phyloP scores from a whole-genome alignment of 2,797 vertebrate genomes.

The Lutjanus argentimaculatus region DNA sequence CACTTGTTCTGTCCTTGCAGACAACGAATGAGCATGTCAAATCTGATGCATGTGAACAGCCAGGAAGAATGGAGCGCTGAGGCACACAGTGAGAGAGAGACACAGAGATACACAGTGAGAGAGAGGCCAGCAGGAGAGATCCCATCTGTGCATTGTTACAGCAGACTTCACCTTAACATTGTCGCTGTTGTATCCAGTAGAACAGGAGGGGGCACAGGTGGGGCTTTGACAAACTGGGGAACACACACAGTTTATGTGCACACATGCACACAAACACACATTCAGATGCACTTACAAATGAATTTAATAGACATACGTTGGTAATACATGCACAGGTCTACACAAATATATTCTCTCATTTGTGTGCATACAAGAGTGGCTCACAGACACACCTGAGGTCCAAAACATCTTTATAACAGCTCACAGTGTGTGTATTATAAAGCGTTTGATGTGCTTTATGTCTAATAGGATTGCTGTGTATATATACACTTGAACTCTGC shows the following conservation, averaged over 20 bases:
- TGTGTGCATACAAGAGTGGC: neutral
- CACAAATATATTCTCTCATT: slow-evolving; percentile 14
- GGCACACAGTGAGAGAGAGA: slow-evolving; percentile 24
- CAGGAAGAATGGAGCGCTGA: slow-evolving; percentile 45
- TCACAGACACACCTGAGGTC: slow-evolving; percentile 39
- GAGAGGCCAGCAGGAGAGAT: slow-evolving; percentile 21
- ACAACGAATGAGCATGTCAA: slow-evolving; percentile 65
- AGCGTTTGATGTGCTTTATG: neutral
- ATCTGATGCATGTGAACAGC: slow-evolving; percentile 69
- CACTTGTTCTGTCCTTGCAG: slow-evolving; percentile 64
- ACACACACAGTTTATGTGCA: slow-evolving; percentile 7
- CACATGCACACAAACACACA: slow-evolving; percentile 1
- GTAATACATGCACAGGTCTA: slow-evolving; percentile 2
- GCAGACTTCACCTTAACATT: slow-evolving; percentile 68
- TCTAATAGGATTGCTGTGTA: neutral
- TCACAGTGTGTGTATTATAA: neutral
- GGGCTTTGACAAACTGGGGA: slow-evolving; percentile 47
- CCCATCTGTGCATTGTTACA: slow-evolving; percentile 75
- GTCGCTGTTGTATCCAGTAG: slow-evolving; percentile 41
- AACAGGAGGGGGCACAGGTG: slow-evolving; percentile 67
- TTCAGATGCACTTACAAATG: slow-evolving; percentile 6
- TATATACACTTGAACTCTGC: neutral
- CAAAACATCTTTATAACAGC: slow-evolving; percentile 7
- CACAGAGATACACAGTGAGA: slow-evolving; percentile 12
- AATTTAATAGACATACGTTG: slow-evolving; percentile 3